These are phyloP conservation scores for Orussus abietinus DNA, from an alignment of 1,140 invertebrate species.

Conservation along the genomic window DNA sequence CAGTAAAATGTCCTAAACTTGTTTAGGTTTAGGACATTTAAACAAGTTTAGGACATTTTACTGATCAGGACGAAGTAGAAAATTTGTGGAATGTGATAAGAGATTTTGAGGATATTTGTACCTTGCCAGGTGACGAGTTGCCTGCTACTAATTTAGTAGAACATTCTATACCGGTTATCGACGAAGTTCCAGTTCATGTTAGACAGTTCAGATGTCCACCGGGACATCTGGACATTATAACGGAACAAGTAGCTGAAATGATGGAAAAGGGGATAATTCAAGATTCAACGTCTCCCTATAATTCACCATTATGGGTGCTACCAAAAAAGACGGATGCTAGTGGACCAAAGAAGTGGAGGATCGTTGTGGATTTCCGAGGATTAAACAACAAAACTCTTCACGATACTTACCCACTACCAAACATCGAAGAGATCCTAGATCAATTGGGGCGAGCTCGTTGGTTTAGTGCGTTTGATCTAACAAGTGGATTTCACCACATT, in stretches of 20 bases:
- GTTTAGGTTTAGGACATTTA: too few relatives aligned
- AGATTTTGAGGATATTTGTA: conserved; percentile 4
- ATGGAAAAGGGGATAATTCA: not conserved
- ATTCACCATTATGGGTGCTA: conserved; percentile 18
- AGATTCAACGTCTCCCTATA: conserved; percentile 22
- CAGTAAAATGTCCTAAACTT: too few relatives aligned
- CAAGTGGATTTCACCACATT: conserved; percentile 50
- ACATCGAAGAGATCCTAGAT: conserved; percentile 45
- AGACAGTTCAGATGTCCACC: not conserved
- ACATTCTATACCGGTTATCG: not conserved
- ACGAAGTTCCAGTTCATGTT: not conserved
- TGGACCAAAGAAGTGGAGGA: conserved; percentile 14
- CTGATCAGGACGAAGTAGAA: too few relatives aligned
- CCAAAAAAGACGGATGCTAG: conserved; percentile 16
- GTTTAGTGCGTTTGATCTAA: conserved; percentile 46
- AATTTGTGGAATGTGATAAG: too few relatives aligned
- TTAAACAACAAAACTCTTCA: conserved; percentile 23
- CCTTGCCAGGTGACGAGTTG: conserved; percentile 1
- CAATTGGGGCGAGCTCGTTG: conserved; percentile 30
- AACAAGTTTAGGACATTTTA: too few relatives aligned
- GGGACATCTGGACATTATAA: not conserved
- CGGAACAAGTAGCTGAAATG: not conserved
- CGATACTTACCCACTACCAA: conserved; percentile 50
- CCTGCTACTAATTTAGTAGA: not conserved
- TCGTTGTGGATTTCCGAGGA: conserved; percentile 26